Conservation (phyloP, 2,797 vertebrate genomes). For the Gadopsis bispinosus region DNA sequence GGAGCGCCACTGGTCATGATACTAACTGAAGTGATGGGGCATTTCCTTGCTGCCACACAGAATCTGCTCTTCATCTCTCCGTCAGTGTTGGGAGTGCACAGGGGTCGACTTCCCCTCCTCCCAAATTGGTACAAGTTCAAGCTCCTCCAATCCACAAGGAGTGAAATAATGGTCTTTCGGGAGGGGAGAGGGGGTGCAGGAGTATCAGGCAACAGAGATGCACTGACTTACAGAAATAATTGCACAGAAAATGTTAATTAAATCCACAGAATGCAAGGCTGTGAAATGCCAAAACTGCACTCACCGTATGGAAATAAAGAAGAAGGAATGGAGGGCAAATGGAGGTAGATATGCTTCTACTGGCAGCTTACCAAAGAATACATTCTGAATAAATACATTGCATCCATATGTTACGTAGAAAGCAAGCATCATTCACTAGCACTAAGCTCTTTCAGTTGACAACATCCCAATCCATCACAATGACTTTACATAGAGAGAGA, state of each 20-base stretch:
- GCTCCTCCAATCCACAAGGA: slow-evolving; percentile 27
- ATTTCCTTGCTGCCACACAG: slow-evolving; percentile 69
- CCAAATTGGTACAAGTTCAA: slow-evolving; percentile 12
- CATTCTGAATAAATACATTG: slow-evolving; percentile 50
- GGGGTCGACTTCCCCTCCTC: slow-evolving; percentile 43
- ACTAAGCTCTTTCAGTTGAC: slow-evolving; percentile 49
- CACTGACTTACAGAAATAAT: slow-evolving; percentile 32
- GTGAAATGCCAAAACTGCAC: slow-evolving; percentile 51
- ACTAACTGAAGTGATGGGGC: slow-evolving; percentile 42
- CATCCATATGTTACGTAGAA: slow-evolving; percentile 46
- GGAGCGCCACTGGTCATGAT: slow-evolving; percentile 29
- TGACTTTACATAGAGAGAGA: slow-evolving; percentile 34
- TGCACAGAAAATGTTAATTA: slow-evolving; percentile 47
- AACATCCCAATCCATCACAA: slow-evolving; percentile 58
- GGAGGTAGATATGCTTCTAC: slow-evolving; percentile 41
- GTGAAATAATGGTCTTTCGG: slow-evolving; percentile 47
- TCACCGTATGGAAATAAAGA: slow-evolving; percentile 38
- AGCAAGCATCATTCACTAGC: slow-evolving; percentile 33
- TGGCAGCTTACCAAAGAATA: slow-evolving; percentile 60
- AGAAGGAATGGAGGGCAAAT: slow-evolving; percentile 42
- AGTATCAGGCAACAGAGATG: slow-evolving; percentile 38
- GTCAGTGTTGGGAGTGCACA: slow-evolving; percentile 41
- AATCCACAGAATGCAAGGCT: slow-evolving; percentile 19
- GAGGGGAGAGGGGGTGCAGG: no score
- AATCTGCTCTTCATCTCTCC: slow-evolving; percentile 78